Evolutionary conservation across 2,113 vertebrate species (phyloP).

Genomic region (mouse (Mus musculus)): DNA sequence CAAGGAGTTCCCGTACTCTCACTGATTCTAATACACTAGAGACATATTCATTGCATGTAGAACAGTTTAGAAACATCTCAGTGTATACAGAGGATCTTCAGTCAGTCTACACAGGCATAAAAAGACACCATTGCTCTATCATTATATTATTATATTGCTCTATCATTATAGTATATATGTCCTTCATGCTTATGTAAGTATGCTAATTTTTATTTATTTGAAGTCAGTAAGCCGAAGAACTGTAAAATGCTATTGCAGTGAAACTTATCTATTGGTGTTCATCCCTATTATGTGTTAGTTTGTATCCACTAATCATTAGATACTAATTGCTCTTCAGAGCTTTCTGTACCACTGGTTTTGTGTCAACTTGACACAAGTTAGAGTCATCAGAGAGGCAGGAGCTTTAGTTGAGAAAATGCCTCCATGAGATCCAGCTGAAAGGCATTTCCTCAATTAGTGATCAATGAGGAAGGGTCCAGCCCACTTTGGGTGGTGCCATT

Average conservation of each 20-base stretch:
- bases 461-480: too few species aligned
- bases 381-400: too few species aligned
- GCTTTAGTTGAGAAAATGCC: too few species aligned
- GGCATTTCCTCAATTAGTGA: too few species aligned
- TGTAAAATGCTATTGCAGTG: conserved; percentile 75
- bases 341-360: background rate
- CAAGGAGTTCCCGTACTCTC: conserved; percentile 31
- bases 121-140: background rate
- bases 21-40: conserved; percentile 21
- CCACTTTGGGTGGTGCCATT: too few species aligned
- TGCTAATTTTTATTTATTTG: conserved; percentile 38
- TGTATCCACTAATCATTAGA: background rate
- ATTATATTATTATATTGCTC: background rate
- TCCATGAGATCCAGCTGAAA: too few species aligned
- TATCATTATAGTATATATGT: background rate
- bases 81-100: background rate
- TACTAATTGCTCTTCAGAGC: conserved; percentile 80
- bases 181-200: conserved; percentile 44
- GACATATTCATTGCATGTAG: background rate
- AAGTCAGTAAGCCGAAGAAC: conserved; percentile 60
- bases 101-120: background rate
- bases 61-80: background rate
- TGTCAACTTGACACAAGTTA: too few species aligned
- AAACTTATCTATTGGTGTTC: conserved; percentile 83
- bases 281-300: conserved; percentile 82